Base-by-base conservation (phyloP, 2,797 vertebrate genomes). In the Mormyrops attenuatus region DNA sequence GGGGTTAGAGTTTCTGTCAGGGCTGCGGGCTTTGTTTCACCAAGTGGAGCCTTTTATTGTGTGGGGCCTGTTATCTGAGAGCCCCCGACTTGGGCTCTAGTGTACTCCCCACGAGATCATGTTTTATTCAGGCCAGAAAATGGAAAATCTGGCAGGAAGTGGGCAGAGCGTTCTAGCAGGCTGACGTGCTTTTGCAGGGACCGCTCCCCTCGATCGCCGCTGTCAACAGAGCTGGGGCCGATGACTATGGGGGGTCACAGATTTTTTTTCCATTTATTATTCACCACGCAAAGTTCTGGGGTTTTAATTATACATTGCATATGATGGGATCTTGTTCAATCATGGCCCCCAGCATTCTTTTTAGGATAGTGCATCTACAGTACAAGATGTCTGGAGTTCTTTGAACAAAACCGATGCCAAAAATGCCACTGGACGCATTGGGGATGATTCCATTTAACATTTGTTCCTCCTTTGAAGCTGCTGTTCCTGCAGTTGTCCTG, bases 41-140 rank as follows among this genome's bases (percentile, higher is more conserved):
- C 34, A 13, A 30, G 89, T 15, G 38, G 85, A 57, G 88, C 53
- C 53, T 66, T 66, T 85, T 34, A 69, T 73, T 60, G 17, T 22
- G 15, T 30, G 26, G 60, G 26, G 26, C 60, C 89, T 17, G 89
- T 89, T 53, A 89, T 52, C 85, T 34, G 95, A 97, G 94, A 92
- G 89, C 89, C 92, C 93, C 93, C 90, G 93, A 90, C 94, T 66
- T 92, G 94, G 88, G 94, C 95, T 92, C 92, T 92, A 91, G 89
- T 92, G 91, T 55, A 26, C 90, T 93, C 95, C 94, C 95, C 95
- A 95, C 93, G 91, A 94, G 88, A 94, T 95, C 94, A 96, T 97
- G 95, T 97, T 97, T 98, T 96, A 97, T 97, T 97, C 95, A 97
- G 90, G 91, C 92, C 92, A 92, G 94, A 94, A 95, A 96, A 96